Evolutionary conservation across 1,140 invertebrate genomes (phyloP).

Genomic region (Thaumatotibia leucotreta): DNA sequence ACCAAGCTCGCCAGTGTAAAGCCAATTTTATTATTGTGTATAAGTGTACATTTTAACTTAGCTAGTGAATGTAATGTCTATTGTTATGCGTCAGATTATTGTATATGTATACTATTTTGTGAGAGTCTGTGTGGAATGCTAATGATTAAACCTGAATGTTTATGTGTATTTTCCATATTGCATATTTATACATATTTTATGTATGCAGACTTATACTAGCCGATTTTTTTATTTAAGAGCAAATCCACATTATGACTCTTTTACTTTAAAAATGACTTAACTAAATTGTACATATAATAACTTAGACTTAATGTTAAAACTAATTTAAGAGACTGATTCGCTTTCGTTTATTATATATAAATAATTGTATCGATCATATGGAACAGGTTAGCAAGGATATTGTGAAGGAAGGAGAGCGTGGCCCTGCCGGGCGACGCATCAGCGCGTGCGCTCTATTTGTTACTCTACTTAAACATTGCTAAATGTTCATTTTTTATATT

Average conservation of each 20-base stretch:
- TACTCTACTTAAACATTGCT: too few species aligned
- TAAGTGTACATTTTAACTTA: conserved; percentile 62
- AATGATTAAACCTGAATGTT: conserved; percentile 31
- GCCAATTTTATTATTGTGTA: background rate
- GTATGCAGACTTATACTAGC: background rate
- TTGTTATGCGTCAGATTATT: background rate
- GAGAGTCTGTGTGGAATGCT: conserved; percentile 32
- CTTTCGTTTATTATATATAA: conserved; percentile 47
- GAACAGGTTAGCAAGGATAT: background rate
- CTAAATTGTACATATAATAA: conserved; percentile 61
- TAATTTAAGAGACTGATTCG: conserved; percentile 71
- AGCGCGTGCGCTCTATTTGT: too few species aligned
- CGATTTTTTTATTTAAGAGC: background rate
- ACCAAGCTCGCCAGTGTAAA: background rate
- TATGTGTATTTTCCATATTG: conserved; percentile 21
- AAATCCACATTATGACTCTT: conserved; percentile 1
- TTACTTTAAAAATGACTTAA: conserved; percentile 4
- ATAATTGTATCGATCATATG: background rate
- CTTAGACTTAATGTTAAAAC: conserved; percentile 53
- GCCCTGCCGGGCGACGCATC: too few species aligned
- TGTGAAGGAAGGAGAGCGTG: conserved; percentile 36
- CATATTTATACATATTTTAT: conserved; percentile 12
- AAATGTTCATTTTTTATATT: background rate
- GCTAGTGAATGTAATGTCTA: conserved; percentile 53
- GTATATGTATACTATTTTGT: conserved; percentile 32